Percentiles rank a stretch among this genome's conserved stretches.
phyloP scores from a whole-genome alignment of 2,113 vertebrate species.

The Phocoena sinus region DNA sequence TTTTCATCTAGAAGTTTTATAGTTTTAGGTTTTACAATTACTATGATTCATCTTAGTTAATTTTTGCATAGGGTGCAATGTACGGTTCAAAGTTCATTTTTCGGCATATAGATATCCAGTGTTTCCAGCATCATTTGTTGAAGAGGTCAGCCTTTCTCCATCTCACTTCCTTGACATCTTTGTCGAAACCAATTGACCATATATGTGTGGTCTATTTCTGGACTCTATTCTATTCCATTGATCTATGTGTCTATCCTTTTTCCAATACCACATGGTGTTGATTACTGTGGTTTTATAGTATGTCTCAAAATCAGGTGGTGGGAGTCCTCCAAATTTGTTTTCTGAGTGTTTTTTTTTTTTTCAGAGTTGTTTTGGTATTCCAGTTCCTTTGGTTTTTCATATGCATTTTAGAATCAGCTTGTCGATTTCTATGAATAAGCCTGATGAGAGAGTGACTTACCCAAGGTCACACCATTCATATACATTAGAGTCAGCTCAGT shows the following conservation, averaged over 20 bases:
- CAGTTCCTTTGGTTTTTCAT: background rate
- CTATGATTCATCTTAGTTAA: background rate
- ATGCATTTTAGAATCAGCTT: background rate
- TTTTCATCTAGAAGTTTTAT: slow-evolving; percentile 14
- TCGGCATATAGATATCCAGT: background rate
- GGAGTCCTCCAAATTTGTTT: background rate
- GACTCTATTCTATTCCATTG: background rate
- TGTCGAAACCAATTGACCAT: background rate
- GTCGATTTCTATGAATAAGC: background rate
- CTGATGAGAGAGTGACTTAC: background rate
- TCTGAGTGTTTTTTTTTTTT: background rate
- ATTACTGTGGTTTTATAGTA: background rate
- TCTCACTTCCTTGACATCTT: background rate
- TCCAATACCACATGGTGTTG: background rate
- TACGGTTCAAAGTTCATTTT: background rate
- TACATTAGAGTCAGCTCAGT: background rate
- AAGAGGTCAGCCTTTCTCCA: background rate
- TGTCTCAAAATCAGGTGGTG: background rate
- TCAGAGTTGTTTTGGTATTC: background rate
- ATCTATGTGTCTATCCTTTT: background rate
- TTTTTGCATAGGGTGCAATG: background rate
- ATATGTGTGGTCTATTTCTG: background rate
- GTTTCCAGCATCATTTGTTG: background rate
- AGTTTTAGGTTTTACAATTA: background rate
- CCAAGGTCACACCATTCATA: background rate